phyloP scores from a whole-genome alignment of 2,888 invertebrate genomes.

The Pecten maximus region DNA sequence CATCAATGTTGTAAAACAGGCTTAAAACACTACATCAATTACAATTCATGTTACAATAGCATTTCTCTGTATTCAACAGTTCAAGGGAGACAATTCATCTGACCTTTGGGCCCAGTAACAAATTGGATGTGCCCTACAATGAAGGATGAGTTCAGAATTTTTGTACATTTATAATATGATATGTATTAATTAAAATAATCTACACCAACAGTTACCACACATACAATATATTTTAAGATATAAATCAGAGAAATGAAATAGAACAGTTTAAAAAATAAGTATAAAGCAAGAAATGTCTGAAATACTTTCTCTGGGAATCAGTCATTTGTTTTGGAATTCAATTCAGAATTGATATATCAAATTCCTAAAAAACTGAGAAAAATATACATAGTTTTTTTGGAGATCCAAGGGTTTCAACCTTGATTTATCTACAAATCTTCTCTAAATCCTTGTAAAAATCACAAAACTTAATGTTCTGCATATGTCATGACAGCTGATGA shows the following conservation, averaged over 20 bases:
- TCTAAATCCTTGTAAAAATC: too few relatives aligned
- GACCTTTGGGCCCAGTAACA: not conserved
- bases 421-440: too few relatives aligned
- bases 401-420: too few relatives aligned
- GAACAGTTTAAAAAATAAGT: not conserved
- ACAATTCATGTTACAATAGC: not conserved
- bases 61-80: not conserved
- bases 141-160: not conserved
- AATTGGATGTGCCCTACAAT: not conserved
- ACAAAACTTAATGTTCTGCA: too few relatives aligned
- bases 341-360: too few relatives aligned
- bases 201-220: not conserved
- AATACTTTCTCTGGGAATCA: not conserved
- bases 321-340: too few relatives aligned
- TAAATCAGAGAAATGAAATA: not conserved
- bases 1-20: not conserved
- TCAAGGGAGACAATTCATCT: not conserved
- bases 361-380: too few relatives aligned
- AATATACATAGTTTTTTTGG: too few relatives aligned
- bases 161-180: not conserved
- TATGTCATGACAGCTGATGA: too few relatives aligned
- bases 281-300: not conserved
- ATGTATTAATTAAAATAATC: not conserved
- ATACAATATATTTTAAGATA: not conserved
- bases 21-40: not conserved